Evolutionary conservation across 2,888 invertebrate genomes (phyloP), one percentile per base, ranked within the genome.

Genomic region (Tiliacea aurago): DNA sequence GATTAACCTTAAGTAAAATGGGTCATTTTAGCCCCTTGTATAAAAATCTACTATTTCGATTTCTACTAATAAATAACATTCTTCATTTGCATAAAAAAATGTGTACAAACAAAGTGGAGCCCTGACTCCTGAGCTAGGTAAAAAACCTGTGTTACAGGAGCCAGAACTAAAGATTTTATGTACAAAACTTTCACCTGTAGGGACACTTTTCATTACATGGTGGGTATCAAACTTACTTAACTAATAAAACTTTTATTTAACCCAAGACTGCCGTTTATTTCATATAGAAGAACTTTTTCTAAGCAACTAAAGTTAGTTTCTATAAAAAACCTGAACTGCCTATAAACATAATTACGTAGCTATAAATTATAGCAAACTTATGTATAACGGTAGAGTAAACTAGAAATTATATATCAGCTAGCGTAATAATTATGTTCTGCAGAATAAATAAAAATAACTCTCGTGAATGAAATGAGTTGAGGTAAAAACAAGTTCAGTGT

Each of bases 381-480:
- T 20, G 15, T 53, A 33, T 41, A 61, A 43, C 11, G 3, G 53
- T 55, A 20, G 70, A 45, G 63, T 53, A 68, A 67, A 68, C 64
- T 75, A 74, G 55, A 66, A 56, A 58, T 65, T 33, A 68, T 33
- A 68, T 45, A 55, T 37, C 51, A 51, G 15, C 18, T 4, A 62
- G 63, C 64, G 67, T 65, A 49, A 49, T 69, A n/a, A n/a, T n/a
- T n/a, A 78, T 58, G 55, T 45, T 58, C 45, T 23, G 51, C 45
- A 53, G 10, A 56, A 71, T 71, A 70, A 61, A 71, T 66, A 76
- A 47, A 71, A 81, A 62, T n/a, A 68, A 18, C 59, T 4, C 28
- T 55, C 1, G 47, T 59, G 33, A 53, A 56, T 45, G 18, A 41
- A 65, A 53, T 41, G 33, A 53, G 45, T 28, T 18, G 28, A 18